Base-by-base conservation (phyloP, 2,797 vertebrate genomes). In the Hyperoplus immaculatus region DNA sequence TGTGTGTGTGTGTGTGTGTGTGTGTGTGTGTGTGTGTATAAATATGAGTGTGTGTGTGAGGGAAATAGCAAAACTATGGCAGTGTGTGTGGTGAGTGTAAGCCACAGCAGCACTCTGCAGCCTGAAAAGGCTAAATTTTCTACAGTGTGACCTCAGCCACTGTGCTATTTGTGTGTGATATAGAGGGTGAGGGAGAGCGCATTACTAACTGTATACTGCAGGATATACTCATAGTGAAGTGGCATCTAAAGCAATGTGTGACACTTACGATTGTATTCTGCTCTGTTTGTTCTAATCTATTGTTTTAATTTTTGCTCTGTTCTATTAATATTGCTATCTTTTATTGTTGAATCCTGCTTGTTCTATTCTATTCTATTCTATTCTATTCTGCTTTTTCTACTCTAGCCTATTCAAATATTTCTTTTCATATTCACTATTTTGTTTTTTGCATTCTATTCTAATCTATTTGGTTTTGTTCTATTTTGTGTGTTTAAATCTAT, bases 81-180 rank as follows among this genome's bases (percentile, higher is more conserved):
- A 69, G 49, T 8, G 46, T 53, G 74, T 73, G 78, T 69, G 67
- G 51, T 55, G n/a, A 21, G 65, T 71, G 75, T 78, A 63, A 88
- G 43, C 72, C 70, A 75, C 71, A 77, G 72, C 73, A 72, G 54
- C 72, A 56, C 46, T 14, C 65, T 50, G 63, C 46, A 72, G 73
- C 53, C 45, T 42, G 21, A 42, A 43, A 55, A 62, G 55, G 72
- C 53, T 78, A 74, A 11, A 77, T 72, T 75, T 81, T 70, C 72
- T 82, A 67, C 55, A 60, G 71, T 63, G 58, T 85, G 86, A 85
- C 72, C 56, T 80, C 55, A 67, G 75, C 61, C 62, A 53, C 53
- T 78, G 55, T 41, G 58, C 59, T 80, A 55, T 77, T 64, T 70
- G 69, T 76, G 29, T 55, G 38, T 39, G 62, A 14, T 41, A 64